phyloP scores from a whole-genome alignment of 2,113 vertebrate species.

The Alligator mississippiensis region DNA sequence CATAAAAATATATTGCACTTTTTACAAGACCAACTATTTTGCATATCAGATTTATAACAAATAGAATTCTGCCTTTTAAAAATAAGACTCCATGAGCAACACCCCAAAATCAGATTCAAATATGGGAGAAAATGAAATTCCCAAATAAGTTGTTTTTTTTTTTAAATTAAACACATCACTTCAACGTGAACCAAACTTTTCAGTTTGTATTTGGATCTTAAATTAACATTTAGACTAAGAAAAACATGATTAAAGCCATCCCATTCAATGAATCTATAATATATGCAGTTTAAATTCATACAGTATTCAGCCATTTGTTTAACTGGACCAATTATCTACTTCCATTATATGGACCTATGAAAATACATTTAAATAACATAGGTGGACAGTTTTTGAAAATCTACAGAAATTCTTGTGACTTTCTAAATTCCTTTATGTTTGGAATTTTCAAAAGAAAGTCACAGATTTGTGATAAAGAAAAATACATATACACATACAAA shows the following conservation, averaged over 20 bases:
- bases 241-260: slow-evolving; percentile 23
- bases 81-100: slow-evolving; percentile 72
- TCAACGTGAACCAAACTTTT: slow-evolving; percentile 61
- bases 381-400: slow-evolving; percentile 52
- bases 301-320: neutral
- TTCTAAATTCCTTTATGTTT: slow-evolving; percentile 28
- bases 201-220: slow-evolving; percentile 31
- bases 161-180: slow-evolving; percentile 68
- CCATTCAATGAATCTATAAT: slow-evolving; percentile 2
- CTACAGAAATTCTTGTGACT: neutral
- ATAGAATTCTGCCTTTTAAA: slow-evolving; percentile 70
- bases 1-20: slow-evolving; percentile 85
- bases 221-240: slow-evolving; percentile 11
- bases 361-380: neutral
- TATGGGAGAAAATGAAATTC: slow-evolving; percentile 49
- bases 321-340: neutral
- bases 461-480: neutral
- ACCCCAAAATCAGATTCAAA: slow-evolving; percentile 44
- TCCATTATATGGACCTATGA: slow-evolving; percentile 5
- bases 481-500: too few relatives aligned
- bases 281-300: neutral
- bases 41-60: slow-evolving; percentile 76
- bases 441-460: slow-evolving; percentile 14
- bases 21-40: slow-evolving; percentile 77
- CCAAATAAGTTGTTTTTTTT: slow-evolving; percentile 37